Conservation (phyloP, 1,140 invertebrate genomes). For the Chionoecetes opilio region DNA sequence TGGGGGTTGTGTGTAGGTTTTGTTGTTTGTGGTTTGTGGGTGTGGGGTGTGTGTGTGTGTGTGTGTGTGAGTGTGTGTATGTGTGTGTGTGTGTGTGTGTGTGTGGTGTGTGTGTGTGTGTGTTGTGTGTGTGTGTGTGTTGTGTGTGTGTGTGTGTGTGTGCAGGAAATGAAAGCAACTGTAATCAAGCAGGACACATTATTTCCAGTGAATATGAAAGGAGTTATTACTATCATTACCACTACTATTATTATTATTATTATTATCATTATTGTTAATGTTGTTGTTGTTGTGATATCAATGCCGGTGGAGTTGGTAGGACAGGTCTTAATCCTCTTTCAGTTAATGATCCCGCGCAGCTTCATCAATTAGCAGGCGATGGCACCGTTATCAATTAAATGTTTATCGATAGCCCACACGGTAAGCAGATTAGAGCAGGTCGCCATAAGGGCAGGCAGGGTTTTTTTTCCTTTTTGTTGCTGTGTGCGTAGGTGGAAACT, state of each 20-base stretch:
- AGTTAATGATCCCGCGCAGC: not conserved
- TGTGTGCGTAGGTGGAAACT: not conserved
- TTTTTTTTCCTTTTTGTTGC: not conserved
- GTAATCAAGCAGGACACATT: too few relatives aligned
- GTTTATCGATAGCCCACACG: not conserved
- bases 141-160: too few relatives aligned
- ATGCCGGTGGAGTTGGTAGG: not conserved
- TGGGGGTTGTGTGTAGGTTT: too few relatives aligned
- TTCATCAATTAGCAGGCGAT: not conserved
- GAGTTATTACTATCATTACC: not conserved
- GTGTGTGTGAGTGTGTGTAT: conserved; percentile 17
- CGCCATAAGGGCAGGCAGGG: not conserved
- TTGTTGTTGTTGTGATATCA: not conserved
- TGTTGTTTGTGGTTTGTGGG: not conserved
- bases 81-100: not conserved
- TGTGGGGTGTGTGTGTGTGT: conserved; percentile 8
- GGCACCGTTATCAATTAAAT: not conserved
- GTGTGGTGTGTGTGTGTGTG: too few relatives aligned
- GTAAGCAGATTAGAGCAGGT: not conserved
- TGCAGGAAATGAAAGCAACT: too few relatives aligned
- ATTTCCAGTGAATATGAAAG: too few relatives aligned
- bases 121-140: too few relatives aligned
- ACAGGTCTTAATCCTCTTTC: conserved; percentile 9
- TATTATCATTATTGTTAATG: not conserved
- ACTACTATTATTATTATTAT: not conserved